Base-by-base conservation (phyloP, 2,113 vertebrate genomes). In the Gambusia holbrooki region DNA sequence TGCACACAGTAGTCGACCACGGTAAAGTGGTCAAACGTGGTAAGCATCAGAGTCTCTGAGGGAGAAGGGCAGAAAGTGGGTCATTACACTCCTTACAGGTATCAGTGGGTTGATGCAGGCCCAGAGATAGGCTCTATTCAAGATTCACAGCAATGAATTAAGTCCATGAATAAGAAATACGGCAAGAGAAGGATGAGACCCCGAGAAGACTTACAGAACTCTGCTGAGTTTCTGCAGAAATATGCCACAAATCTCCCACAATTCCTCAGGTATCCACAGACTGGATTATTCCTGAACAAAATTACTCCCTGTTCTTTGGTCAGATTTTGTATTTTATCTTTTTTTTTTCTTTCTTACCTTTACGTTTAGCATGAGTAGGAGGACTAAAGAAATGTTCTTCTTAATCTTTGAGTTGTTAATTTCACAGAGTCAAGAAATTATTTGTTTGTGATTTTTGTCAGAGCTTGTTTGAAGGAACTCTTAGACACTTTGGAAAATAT, bases 11-110 rank as follows among this genome's bases (percentile, higher is more conserved):
- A 90, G 91, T 86, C 84, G 75, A 87, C 88, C 87, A 85, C 76
- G 74, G 92, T 89, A 79, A 91, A 93, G 92, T 93, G 94, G 93
- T 94, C 94, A 93, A 92, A 94, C 76, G 83, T 82, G 83, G 84
- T 87, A 88, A 92, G 88, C 85, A 71, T 79, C 76, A 54, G 76
- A 90, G 84, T 88, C 86, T 77, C 90, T 54, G 28, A 82, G 92
- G 92, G 88, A 90, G 71, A 66, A 48, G 79, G 51, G 79, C 79
- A 87, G 87, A 92, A 94, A 94, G 87, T 93, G 92, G 93, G 94
- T 94, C 92, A 93, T 93, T 94, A 92, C 90, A 75, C 62, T 78
- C 71, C 87, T 89, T 79, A 92, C 88, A 86, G 88, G 84, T 89
- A 86, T 65, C 85, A 82, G 81, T 54, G 75, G 77, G 81, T 58